phyloP scores from a whole-genome alignment of 2,888 invertebrate genomes.

The Dioctria rufipes region DNA sequence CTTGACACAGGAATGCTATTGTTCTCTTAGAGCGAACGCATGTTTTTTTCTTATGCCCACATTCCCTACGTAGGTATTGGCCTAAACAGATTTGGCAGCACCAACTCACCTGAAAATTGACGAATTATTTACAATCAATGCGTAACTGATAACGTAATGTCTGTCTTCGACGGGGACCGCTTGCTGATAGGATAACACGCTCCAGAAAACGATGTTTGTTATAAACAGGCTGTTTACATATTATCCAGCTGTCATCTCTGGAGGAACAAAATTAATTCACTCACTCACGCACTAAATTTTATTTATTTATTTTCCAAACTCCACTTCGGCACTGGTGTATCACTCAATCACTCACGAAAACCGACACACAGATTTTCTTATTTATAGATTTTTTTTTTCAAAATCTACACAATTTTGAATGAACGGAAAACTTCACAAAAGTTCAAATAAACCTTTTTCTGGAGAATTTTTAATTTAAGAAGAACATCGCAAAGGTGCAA shows the following conservation, averaged over 20 bases:
- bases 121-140: background rate
- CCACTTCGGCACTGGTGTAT: background rate
- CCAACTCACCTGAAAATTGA: constrained; percentile 43
- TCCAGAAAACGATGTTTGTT: background rate
- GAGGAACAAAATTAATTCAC: constrained; percentile 31
- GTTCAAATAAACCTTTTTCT: background rate
- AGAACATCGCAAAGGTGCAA: background rate
- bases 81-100: constrained; percentile 37
- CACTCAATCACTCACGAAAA: constrained; percentile 41
- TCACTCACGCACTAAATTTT: background rate
- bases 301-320: background rate
- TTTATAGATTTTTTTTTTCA: background rate
- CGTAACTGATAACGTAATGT: background rate
- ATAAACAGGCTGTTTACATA: background rate
- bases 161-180: background rate
- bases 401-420: constrained; percentile 10
- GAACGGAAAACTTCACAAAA: constrained; percentile 25
- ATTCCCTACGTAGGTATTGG: constrained; percentile 5
- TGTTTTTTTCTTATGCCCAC: background rate
- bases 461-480: background rate
- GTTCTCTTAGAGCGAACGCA: background rate
- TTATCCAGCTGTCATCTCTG: constrained; percentile 39
- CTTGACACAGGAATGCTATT: constrained; percentile 13
- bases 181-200: background rate
- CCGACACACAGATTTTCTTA: too few relatives aligned